These are phyloP conservation scores for Reticulitermes lucifugus DNA, from an alignment of 2,888 invertebrate genomes.

Conservation along the genomic window DNA sequence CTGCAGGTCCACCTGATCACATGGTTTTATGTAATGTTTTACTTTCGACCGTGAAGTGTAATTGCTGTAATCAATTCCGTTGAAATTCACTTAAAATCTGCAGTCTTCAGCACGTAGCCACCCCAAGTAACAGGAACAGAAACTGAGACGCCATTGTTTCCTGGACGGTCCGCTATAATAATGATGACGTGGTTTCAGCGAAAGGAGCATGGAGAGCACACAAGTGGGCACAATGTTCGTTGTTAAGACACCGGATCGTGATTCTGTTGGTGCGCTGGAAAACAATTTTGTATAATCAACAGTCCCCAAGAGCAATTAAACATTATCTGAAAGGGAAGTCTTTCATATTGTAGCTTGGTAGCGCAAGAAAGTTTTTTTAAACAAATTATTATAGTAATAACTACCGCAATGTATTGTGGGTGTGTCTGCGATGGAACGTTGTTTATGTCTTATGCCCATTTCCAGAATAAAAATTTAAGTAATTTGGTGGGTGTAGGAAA, in stretches of 20 bases:
- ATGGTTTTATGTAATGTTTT: background rate
- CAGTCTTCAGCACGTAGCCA: background rate
- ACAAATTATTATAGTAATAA: conserved; percentile 2
- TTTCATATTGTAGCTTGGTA: background rate
- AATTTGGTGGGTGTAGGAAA: background rate
- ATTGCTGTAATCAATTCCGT: background rate
- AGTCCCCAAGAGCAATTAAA: conserved; percentile 4
- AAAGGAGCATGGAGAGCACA: background rate
- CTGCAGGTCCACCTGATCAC: too few relatives aligned
- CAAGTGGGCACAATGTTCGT: too few relatives aligned
- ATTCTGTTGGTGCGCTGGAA: background rate
- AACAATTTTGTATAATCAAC: conserved; percentile 33
- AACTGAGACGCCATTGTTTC: background rate
- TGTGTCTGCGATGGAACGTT: background rate
- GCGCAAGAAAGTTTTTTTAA: conserved; percentile 10
- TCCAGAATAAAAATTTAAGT: background rate
- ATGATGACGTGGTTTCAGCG: background rate
- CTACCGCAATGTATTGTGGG: background rate
- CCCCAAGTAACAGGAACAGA: background rate
- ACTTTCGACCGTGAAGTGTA: background rate
- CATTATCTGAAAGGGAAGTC: conserved; percentile 22
- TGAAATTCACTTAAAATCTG: background rate
- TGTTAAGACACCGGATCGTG: conserved; percentile 13
- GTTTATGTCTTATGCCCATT: background rate
- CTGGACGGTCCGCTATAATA: background rate